Evolutionary conservation across 2,888 invertebrate species (phyloP).

Genomic region (Phaedon cochleariae): DNA sequence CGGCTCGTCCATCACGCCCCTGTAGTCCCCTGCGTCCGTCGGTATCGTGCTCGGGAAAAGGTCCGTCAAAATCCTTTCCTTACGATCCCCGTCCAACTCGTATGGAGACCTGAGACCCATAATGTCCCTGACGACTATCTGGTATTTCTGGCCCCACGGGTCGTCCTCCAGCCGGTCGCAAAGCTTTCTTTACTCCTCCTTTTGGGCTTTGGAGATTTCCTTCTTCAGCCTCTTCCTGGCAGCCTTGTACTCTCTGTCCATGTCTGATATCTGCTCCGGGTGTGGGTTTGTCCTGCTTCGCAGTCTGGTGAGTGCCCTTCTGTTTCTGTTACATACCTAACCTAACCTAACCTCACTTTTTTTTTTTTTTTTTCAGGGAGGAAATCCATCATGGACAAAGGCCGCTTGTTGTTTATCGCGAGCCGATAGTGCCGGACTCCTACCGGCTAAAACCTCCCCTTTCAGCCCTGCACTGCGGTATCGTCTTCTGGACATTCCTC

Average conservation of each 20-base stretch:
- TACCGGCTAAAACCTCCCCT: too few relatives aligned
- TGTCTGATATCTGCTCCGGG: background rate
- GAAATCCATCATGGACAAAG: too few relatives aligned
- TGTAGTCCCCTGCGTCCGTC: too few relatives aligned
- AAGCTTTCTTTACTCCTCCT: background rate
- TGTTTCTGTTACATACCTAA: too few relatives aligned
- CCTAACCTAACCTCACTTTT: too few relatives aligned
- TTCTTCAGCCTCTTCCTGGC: background rate
- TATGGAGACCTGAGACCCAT: background rate
- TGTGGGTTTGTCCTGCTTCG: background rate
- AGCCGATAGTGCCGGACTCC: too few relatives aligned
- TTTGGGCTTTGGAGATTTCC: background rate
- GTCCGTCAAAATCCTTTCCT: background rate
- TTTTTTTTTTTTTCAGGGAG: too few relatives aligned
- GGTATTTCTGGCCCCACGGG: background rate
- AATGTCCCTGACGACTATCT: background rate
- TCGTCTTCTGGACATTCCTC: too few relatives aligned
- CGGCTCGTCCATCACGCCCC: too few relatives aligned
- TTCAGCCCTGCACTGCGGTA: too few relatives aligned
- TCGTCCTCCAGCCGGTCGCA: slow-evolving; percentile 2
- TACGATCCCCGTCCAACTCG: background rate
- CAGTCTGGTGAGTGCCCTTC: background rate
- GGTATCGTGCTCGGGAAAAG: background rate
- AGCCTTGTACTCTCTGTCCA: background rate
- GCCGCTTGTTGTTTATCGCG: too few relatives aligned